phyloP scores from a whole-genome alignment of 2,797 vertebrate species.

The Melopsittacus undulatus region DNA sequence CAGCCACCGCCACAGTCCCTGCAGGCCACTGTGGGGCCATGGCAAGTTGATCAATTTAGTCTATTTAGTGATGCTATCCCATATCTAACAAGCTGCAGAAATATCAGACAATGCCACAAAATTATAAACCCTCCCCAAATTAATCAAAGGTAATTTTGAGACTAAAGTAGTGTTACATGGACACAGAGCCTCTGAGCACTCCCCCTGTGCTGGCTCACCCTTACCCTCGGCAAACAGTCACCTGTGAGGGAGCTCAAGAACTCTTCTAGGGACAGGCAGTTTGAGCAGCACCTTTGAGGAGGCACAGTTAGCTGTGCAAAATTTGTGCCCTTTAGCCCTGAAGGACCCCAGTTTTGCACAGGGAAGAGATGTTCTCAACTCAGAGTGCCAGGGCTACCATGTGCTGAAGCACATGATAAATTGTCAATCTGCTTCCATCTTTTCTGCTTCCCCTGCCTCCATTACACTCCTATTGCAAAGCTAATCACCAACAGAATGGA shows the following conservation, averaged over 20 bases:
- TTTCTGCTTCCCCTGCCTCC: neutral
- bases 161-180: rapidly evolving
- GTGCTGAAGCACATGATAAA: neutral
- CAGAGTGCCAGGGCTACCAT: neutral
- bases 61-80: neutral
- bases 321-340: neutral
- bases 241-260: rapidly evolving
- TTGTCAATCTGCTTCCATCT: neutral
- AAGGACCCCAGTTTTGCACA: neutral
- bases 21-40: neutral
- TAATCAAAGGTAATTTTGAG: neutral
- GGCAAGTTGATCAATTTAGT: neutral
- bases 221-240: neutral
- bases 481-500: neutral
- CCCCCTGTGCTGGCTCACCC: neutral
- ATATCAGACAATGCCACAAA: neutral
- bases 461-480: rapidly evolving
- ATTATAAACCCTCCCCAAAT: neutral
- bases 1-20: neutral
- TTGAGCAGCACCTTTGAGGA: neutral
- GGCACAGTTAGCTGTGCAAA: neutral
- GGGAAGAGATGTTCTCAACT: neutral
- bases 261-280: neutral
- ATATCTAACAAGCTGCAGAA: neutral
- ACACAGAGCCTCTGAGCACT: neutral